Conservation (phyloP, 2,797 vertebrate genomes). For the Haliaeetus albicilla region DNA sequence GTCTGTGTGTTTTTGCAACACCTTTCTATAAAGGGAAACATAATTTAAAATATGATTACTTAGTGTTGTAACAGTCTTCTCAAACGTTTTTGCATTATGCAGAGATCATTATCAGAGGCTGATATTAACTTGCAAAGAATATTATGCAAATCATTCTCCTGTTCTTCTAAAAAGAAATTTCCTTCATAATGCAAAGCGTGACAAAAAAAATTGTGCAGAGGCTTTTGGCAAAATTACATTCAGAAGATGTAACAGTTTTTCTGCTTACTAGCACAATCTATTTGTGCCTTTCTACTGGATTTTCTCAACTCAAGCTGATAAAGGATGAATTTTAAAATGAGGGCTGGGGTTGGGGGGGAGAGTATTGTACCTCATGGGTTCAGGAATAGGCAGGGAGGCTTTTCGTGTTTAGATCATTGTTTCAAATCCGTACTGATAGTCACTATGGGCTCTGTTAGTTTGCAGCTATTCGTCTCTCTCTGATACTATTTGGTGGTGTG, state of each 20-base stretch:
- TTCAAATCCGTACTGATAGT: accelerated
- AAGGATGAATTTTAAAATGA: conserved; percentile 51
- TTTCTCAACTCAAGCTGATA: conserved; percentile 48
- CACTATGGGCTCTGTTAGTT: not conserved
- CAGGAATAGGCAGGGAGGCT: not conserved
- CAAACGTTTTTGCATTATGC: conserved; percentile 63
- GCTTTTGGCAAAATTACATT: conserved; percentile 70
- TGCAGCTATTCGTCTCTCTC: not conserved
- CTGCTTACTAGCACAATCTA: conserved; percentile 71
- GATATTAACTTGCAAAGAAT: conserved; percentile 76
- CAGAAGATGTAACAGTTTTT: conserved; percentile 69
- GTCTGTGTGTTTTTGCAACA: conserved; percentile 79
- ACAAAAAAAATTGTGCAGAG: conserved; percentile 68
- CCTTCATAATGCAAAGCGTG: conserved; percentile 68
- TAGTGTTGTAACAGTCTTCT: conserved; percentile 77
- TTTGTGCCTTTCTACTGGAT: conserved; percentile 67
- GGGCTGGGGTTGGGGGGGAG: not conserved
- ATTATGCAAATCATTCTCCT: conserved; percentile 73
- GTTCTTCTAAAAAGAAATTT: conserved; percentile 70
- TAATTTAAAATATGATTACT: conserved; percentile 81
- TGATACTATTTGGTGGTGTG: not conserved
- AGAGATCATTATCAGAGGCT: conserved; percentile 73
- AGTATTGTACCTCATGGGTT: not conserved
- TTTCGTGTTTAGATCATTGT: not conserved
- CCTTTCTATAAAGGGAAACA: conserved; percentile 80